phyloP scores from a whole-genome alignment of 2,797 vertebrate genomes.

The Sebastes kiyomatsui region DNA sequence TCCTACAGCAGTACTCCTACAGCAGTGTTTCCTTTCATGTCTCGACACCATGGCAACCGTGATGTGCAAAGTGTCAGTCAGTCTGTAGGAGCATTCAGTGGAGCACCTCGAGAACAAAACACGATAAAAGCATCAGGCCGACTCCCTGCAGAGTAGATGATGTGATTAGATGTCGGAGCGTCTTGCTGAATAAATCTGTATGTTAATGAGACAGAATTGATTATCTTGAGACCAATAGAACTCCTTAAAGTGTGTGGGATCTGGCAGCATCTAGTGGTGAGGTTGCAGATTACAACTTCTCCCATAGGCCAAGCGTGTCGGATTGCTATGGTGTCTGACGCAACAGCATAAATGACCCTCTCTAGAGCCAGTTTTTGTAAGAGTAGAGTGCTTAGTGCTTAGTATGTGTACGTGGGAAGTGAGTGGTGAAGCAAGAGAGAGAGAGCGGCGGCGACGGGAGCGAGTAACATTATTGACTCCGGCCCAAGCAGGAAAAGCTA shows the following conservation, averaged over 20 bases:
- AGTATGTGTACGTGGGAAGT: not conserved
- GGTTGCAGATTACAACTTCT: not conserved
- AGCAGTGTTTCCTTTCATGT: conserved; percentile 8
- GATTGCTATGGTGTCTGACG: not conserved
- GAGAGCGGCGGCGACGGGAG: no score
- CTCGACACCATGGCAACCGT: conserved; percentile 12
- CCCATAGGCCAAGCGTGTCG: no score
- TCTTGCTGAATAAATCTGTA: conserved; percentile 25
- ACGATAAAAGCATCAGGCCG: not conserved
- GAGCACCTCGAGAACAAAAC: conserved; percentile 13
- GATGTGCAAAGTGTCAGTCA: conserved; percentile 8
- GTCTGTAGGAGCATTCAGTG: not conserved
- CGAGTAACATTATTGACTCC: no score
- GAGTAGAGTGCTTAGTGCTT: not conserved
- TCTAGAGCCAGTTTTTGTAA: not conserved
- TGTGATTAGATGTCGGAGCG: conserved; percentile 17
- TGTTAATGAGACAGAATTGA: conserved; percentile 34
- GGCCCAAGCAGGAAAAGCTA: no score
- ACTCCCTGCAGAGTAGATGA: conserved; percentile 4
- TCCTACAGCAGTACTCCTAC: not conserved
- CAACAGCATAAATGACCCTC: not conserved
- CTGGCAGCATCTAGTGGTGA: not conserved
- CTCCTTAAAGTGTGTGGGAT: not conserved
- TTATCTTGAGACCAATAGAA: not conserved
- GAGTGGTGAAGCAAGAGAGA: not conserved